phyloP scores from a whole-genome alignment of 2,888 invertebrate species.

The Harpalus rubripes region DNA sequence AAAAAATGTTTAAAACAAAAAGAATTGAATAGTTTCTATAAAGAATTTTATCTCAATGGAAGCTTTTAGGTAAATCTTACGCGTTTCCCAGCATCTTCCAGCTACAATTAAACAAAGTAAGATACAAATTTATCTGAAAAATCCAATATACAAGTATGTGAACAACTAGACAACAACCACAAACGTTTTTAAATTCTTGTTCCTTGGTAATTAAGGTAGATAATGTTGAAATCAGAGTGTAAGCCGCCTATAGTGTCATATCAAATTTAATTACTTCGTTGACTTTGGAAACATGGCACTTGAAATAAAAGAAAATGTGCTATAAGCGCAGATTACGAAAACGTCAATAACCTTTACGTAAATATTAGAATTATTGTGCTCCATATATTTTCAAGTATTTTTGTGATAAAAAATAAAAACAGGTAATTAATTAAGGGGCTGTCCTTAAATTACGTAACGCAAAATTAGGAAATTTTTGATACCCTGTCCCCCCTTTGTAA shows the following conservation, averaged over 20 bases:
- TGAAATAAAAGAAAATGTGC: conserved; percentile 41
- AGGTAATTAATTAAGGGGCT: conserved; percentile 10
- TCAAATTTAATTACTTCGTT: conserved; percentile 54
- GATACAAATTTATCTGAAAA: conserved; percentile 39
- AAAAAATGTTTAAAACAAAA: conserved; percentile 29
- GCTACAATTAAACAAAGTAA: conserved; percentile 33
- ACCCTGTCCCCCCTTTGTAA: too few relatives aligned
- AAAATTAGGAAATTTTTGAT: too few relatives aligned
- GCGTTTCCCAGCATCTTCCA: conserved; percentile 21
- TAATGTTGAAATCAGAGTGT: conserved; percentile 51
- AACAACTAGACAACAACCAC: conserved; percentile 28
- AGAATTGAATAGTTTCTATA: conserved; percentile 2
- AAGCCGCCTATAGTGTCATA: conserved; percentile 53
- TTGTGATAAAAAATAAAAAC: not conserved
- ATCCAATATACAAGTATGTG: conserved; percentile 53
- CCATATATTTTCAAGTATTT: conserved; percentile 20
- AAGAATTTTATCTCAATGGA: conserved; percentile 45
- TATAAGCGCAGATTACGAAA: conserved; percentile 15
- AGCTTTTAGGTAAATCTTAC: conserved; percentile 46
- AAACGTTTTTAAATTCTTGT: conserved; percentile 56
- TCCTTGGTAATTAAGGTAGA: conserved; percentile 26
- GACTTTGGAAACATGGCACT: conserved; percentile 42
- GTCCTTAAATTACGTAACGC: too few relatives aligned
- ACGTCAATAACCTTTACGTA: conserved; percentile 38
- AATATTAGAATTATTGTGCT: conserved; percentile 19